Percentiles rank a stretch among this genome's conserved stretches.
Evolutionary conservation across 2,888 invertebrate genomes (phyloP).

Genomic region (Euproctis similis): DNA sequence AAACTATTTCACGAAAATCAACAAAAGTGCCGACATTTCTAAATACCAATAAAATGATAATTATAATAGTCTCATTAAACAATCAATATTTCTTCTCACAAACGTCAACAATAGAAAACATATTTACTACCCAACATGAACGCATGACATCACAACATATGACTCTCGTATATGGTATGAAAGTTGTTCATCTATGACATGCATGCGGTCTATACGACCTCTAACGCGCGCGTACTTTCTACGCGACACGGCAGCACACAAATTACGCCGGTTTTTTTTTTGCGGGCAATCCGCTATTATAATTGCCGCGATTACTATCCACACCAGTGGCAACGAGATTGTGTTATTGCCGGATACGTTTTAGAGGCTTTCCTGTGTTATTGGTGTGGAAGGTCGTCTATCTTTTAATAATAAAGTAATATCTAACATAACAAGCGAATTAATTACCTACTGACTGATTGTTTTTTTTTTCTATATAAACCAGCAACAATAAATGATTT

Average conservation of each 20-base stretch:
- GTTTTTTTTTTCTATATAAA: too few species aligned
- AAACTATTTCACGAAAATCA: too few species aligned
- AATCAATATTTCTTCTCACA: constrained; percentile 1
- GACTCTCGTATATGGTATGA: constrained; percentile 29
- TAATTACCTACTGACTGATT: neutral
- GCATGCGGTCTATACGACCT: constrained; percentile 20
- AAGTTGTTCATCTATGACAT: constrained; percentile 31
- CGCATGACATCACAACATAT: constrained; percentile 16
- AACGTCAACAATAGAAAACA: constrained; percentile 11
- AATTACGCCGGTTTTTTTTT: constrained; percentile 17
- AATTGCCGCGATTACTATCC: constrained; percentile 23
- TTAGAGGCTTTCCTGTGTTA: constrained; percentile 12
- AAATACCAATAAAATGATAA: too few species aligned
- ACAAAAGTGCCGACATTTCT: too few species aligned
- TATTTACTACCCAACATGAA: neutral
- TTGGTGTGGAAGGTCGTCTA: constrained; percentile 12
- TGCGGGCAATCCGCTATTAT: constrained; percentile 21
- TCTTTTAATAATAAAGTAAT: constrained; percentile 13
- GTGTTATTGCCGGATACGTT: constrained; percentile 18
- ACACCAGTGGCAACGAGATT: constrained; percentile 25
- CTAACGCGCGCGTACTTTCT: constrained; percentile 25
- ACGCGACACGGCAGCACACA: constrained; percentile 10
- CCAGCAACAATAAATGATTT: too few species aligned
- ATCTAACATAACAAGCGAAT: too few species aligned
- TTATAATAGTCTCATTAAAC: neutral